phyloP scores from a whole-genome alignment of 1,140 invertebrate genomes.

The Meteorus sp. region DNA sequence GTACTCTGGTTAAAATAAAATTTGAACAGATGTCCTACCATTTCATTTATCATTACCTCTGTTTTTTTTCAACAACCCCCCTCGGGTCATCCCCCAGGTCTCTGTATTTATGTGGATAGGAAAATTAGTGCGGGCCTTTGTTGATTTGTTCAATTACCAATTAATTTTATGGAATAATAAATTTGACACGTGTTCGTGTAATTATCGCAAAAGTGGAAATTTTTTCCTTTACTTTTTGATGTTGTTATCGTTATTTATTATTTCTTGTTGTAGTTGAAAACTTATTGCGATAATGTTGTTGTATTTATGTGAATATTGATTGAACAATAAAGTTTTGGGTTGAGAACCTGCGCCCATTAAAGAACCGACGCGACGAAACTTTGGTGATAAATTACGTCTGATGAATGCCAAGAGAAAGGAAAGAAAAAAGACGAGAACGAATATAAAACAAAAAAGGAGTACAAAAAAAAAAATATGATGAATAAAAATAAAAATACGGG shows the following conservation, averaged over 20 bases:
- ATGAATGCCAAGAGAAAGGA: slow-evolving; percentile 20
- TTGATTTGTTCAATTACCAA: slow-evolving; percentile 27
- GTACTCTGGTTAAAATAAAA: slow-evolving; percentile 14
- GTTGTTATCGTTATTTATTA: not conserved
- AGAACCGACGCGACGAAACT: slow-evolving; percentile 30
- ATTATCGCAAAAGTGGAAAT: not conserved
- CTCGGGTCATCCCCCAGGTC: not conserved
- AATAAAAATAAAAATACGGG: too few species aligned
- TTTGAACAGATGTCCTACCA: slow-evolving; percentile 19
- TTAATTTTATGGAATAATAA: slow-evolving; percentile 27
- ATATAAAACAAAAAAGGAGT: not conserved
- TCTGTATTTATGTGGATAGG: not conserved
- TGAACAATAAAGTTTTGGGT: not conserved
- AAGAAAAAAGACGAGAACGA: slow-evolving; percentile 11
- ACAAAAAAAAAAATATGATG: not conserved
- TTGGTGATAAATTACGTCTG: slow-evolving; percentile 30
- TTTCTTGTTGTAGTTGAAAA: slow-evolving; percentile 1
- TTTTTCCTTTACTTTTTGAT: not conserved
- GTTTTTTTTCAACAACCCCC: not conserved
- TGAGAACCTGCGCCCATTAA: slow-evolving; percentile 31
- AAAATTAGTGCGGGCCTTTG: not conserved
- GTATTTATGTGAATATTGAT: not conserved
- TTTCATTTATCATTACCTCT: not conserved
- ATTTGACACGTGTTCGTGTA: slow-evolving; percentile 2
- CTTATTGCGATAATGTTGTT: not conserved